Conservation (phyloP, 2,797 vertebrate genomes). For the Pyrocephalus nanus region DNA sequence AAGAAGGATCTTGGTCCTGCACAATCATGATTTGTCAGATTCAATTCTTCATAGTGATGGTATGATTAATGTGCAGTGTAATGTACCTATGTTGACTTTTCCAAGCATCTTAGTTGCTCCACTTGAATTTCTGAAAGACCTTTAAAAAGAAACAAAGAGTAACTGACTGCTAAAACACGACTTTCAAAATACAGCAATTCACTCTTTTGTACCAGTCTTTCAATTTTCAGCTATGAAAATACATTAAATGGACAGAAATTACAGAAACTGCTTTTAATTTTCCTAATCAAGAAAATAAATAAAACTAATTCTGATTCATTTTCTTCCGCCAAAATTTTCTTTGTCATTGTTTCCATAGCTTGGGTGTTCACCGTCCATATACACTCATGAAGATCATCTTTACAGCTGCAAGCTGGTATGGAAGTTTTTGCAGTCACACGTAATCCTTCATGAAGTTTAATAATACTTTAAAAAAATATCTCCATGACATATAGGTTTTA, state of each 20-base stretch:
- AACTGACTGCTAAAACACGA: neutral
- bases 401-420: neutral
- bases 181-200: neutral
- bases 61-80: neutral
- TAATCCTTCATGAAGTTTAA: neutral
- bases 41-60: neutral
- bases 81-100: neutral
- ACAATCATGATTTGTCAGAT: fast-evolving
- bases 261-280: neutral
- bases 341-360: fast-evolving
- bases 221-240: neutral
- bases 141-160: neutral
- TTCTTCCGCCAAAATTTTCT: neutral
- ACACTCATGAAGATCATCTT: neutral
- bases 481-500: neutral
- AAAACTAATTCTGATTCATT: neutral
- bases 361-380: neutral
- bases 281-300: neutral
- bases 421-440: neutral
- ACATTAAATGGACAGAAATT: neutral
- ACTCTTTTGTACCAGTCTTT: neutral
- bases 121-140: neutral
- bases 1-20: neutral
- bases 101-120: neutral
- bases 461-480: neutral